Conservation (phyloP, 1,140 invertebrate species). For the Melipona quadrifasciata region DNA sequence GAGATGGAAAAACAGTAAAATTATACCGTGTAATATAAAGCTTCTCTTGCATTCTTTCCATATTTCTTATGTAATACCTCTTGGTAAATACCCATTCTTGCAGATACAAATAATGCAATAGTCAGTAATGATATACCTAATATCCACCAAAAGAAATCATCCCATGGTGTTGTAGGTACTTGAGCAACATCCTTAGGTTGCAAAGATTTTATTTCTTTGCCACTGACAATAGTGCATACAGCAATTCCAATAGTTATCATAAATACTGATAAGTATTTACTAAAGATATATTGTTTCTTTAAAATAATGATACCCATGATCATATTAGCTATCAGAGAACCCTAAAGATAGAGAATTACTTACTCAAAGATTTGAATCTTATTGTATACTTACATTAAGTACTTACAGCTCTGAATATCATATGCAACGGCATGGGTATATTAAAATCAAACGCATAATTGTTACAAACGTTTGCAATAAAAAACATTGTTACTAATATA, state of each 20-base stretch:
- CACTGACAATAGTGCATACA: constrained; percentile 95
- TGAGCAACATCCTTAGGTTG: constrained; percentile 55
- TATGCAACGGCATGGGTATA: constrained; percentile 98
- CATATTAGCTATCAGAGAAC: constrained; percentile 98
- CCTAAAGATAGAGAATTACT: constrained; percentile 83
- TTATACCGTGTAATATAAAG: constrained; percentile 93
- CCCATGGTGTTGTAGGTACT: constrained; percentile 71
- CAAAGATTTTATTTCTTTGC: constrained; percentile 84
- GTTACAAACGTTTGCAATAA: constrained; percentile 95
- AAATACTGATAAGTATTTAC: constrained; percentile 95
- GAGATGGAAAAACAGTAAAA: background rate
- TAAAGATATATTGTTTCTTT: constrained; percentile 91
- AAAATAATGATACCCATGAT: constrained; percentile 96
- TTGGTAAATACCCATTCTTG: constrained; percentile 98
- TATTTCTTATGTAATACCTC: constrained; percentile 92
- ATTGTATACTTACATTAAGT: constrained; percentile 9
- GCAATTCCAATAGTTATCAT: constrained; percentile 96
- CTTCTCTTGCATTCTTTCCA: constrained; percentile 97
- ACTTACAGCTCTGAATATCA: constrained; percentile 98
- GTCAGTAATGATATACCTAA: constrained; percentile 93
- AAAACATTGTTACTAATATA: constrained; percentile 94
- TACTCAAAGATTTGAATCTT: background rate
- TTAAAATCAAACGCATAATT: constrained; percentile 99
- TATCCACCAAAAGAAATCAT: constrained; percentile 91
- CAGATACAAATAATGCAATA: constrained; percentile 95